Base-by-base conservation (phyloP, 1,140 invertebrate genomes). In the Polypedilum vanderplanki region DNA sequence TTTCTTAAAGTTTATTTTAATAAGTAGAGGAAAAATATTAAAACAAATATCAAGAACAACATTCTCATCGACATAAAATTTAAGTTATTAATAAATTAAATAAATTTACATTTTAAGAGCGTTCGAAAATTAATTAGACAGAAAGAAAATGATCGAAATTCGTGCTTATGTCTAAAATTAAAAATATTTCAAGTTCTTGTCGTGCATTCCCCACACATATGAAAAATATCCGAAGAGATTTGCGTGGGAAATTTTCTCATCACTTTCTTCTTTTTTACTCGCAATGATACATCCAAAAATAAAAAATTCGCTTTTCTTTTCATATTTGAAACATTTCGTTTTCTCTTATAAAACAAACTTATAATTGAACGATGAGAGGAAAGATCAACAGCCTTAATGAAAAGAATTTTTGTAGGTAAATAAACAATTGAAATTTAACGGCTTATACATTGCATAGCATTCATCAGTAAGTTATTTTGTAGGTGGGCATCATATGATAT, bases 211-310 rank as follows among this genome's bases (percentile, higher is more conserved):
- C 3, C 12, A 57, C 24, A 33, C 24, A 33, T 33, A 33, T 33
- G 24, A 33, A 5, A 33, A 33, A 33, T n/a, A 33, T 33, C 24
- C 24, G 24, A 33, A 33, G 5, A 33, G 24, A 33, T 33, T 33
- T n/a, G 46, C 46, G 46, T 57, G 46, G 46, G 46, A 57, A 57
- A 57, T 57, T 57, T 57, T n/a, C n/a, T 57, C n/a, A n/a, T 57
- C 12, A 15, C 46, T 57, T 57, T 57, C 24, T 57, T 57, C 46
- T 57, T 57, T 57, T 57, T 57, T 57, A n/a, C 24, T 33, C 2
- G 12, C 12, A 15, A 57, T 57, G 46, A 57, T 57, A 33, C 24
- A 57, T 57, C 46, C 46, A 57, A 57, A 57, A 57, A 57, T 57
- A 57, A 46, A 41, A 46, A 46, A 57, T 57, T 57, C 46, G n/a